Base-by-base conservation (phyloP, 2,888 invertebrate species). In the Eristalis pertinax region DNA sequence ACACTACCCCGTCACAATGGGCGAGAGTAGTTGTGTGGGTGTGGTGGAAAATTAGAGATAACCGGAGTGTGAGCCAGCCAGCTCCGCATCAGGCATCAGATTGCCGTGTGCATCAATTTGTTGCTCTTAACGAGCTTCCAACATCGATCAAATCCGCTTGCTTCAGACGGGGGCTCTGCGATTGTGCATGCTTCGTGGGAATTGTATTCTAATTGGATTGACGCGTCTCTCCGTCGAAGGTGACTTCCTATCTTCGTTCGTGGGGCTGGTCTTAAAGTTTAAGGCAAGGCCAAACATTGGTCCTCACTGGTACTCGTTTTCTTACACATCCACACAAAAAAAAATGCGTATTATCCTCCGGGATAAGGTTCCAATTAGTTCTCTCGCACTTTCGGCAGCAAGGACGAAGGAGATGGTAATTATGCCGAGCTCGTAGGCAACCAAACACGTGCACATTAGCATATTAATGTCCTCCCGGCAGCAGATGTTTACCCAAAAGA, bases 161-260 rank as follows among this genome's bases (percentile, higher is more conserved):
- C 64, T 77, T 84, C 19, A 38, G 35, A 65, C 32, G n/a, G n/a
- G 32, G 68, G 64, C 64, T 62, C 58, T 35, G 24, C 24, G 19
- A 58, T 26, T 69, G 70, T 78, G 74, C 70, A 75, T n/a, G 50
- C 29, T 67, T 64, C 29, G 32, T 64, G 73, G 64, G 64, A 69
- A 77, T 69, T 29, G 60, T 74, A 69, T 76, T 74, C 75, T 81
- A 86, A 75, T 86, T 86, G 85, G 77, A 81, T 81, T 81, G 81
- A 77, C 63, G 68, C 26, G 26, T 4, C n/a, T n/a, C n/a, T n/a
- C n/a, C 29, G 29, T 29, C 5, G 35, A n/a, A 50, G n/a, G 19
- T 50, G 4, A 15, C 43, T 43, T 43, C n/a, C 43, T 4, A 26
- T 5, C 32, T 32, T 32, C 32, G 32, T n/a, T n/a, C n/a, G 4